Base-by-base conservation (phyloP, 2,113 vertebrate genomes). In the Herpailurus yagouaroundi region DNA sequence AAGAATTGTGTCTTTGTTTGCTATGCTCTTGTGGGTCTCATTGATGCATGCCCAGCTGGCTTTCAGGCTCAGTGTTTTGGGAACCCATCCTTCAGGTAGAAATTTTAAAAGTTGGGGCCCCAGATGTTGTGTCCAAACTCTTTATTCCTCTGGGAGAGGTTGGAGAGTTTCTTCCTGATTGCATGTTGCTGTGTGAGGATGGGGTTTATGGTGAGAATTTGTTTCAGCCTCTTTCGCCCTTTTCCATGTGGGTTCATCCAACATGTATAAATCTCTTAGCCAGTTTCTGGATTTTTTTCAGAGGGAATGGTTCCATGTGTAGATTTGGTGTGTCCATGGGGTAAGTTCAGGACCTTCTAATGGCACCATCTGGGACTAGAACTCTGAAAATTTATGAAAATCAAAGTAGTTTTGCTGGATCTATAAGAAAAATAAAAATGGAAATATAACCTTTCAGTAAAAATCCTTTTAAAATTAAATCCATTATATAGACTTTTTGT, bases 381-480 rank as follows among this genome's bases (percentile, higher is more conserved):
- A 90, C 19, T 76, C 45, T 90, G 7, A 83, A 95, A 71, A 64
- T 48, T 36, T 71, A 48, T 71, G 18, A 79, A 76, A 87, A 64
- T 45, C 66, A 36, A 68, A 79, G 3, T 21, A n/a, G 5, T 68
- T 92, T 93, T 79, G 13, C 5, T 60, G 14, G 29, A 73, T 83
- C 38, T 69, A 15, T 83, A 55, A 87, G 9, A 14, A 18, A 96
- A 86, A 87, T 16, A 77, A 87, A 91, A 90, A 52, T 87, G 19
- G 10, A 84, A 77, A 55, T 95, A 68, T 36, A 94, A 95, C 1
- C 0, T 93, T 76, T 89, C 16, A 66, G 66, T 52, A 94, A 92
- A 83, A 82, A 48, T 68, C 1, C 36, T 86, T 87, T 85, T 80
- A 23, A 76, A 89, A 77, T 88, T 95, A 91, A 87, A 93, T 76